These are phyloP conservation scores for Fragum whitleyi DNA, from an alignment of 2,888 invertebrate species.

Conservation along the genomic window DNA sequence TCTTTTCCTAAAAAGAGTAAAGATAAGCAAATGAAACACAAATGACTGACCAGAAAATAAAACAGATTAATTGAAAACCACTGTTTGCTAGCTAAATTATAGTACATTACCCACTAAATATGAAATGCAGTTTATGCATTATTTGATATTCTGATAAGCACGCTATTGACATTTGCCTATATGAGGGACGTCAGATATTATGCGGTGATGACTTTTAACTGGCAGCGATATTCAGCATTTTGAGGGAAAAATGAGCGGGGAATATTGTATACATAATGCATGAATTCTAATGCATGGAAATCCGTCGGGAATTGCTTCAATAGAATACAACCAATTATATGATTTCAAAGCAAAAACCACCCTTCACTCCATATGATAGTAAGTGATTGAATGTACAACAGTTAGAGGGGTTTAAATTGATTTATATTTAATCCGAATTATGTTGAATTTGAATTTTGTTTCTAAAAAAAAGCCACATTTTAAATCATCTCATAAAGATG, in stretches of 20 bases:
- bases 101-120: not conserved
- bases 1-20: too few relatives aligned
- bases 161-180: not conserved
- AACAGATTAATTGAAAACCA: too few relatives aligned
- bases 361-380: too few relatives aligned
- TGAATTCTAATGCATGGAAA: slow-evolving; percentile 2
- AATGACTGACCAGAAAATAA: too few relatives aligned
- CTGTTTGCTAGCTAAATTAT: too few relatives aligned
- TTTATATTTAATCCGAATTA: too few relatives aligned
- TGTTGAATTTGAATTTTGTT: too few relatives aligned
- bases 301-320: slow-evolving; percentile 16
- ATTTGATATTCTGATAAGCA: not conserved
- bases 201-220: not conserved
- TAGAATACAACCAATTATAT: slow-evolving; percentile 7
- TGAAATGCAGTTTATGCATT: not conserved
- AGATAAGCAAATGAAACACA: too few relatives aligned
- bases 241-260: not conserved
- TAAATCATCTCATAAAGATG: too few relatives aligned
- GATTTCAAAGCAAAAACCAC: slow-evolving; percentile 3
- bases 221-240: not conserved
- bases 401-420: too few relatives aligned
- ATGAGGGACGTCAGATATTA: not conserved
- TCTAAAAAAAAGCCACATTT: too few relatives aligned
- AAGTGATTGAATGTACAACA: too few relatives aligned
- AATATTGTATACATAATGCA: slow-evolving; percentile 19